phyloP scores from a whole-genome alignment of 2,888 invertebrate genomes.

The Athalia circularis region DNA sequence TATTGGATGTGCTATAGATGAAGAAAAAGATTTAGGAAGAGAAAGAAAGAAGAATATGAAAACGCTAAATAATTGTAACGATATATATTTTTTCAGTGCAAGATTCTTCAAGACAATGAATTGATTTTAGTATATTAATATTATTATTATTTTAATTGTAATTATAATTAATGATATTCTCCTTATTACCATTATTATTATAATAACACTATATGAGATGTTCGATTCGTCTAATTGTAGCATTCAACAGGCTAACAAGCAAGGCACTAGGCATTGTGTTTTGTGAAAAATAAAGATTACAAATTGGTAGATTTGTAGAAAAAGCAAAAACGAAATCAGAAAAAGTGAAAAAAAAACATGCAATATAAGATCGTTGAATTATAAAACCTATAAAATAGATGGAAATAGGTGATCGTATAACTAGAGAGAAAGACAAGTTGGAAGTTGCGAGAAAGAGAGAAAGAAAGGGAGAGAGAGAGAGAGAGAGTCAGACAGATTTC shows the following conservation, averaged over 20 bases:
- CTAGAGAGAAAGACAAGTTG: no score
- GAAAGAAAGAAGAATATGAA: background rate
- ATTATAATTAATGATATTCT: slow-evolving; percentile 19
- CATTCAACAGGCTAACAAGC: slow-evolving; percentile 22
- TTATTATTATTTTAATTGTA: slow-evolving; percentile 25
- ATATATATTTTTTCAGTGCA: slow-evolving; percentile 55
- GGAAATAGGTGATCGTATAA: slow-evolving; percentile 59
- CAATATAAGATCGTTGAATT: slow-evolving; percentile 11
- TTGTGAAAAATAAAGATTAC: slow-evolving; percentile 55
- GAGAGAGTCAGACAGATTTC: slow-evolving; percentile 49
- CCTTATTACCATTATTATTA: slow-evolving; percentile 39
- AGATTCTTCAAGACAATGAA: slow-evolving; percentile 48
- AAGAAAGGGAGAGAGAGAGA: no score
- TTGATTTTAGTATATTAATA: slow-evolving; percentile 46
- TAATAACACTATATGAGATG: slow-evolving; percentile 21
- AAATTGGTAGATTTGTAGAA: slow-evolving; percentile 65
- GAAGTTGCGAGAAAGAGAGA: no score
- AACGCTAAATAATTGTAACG: slow-evolving; percentile 57
- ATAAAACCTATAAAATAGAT: slow-evolving; percentile 10
- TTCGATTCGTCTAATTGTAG: slow-evolving; percentile 39
- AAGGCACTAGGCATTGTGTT: slow-evolving; percentile 53
- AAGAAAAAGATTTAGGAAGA: no score
- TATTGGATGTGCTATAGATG: slow-evolving; percentile 61
- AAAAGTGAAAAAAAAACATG: slow-evolving; percentile 51
- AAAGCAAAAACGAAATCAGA: slow-evolving; percentile 46